Evolutionary conservation across 2,113 vertebrate species (phyloP).

Genomic region (Corapipo altera): DNA sequence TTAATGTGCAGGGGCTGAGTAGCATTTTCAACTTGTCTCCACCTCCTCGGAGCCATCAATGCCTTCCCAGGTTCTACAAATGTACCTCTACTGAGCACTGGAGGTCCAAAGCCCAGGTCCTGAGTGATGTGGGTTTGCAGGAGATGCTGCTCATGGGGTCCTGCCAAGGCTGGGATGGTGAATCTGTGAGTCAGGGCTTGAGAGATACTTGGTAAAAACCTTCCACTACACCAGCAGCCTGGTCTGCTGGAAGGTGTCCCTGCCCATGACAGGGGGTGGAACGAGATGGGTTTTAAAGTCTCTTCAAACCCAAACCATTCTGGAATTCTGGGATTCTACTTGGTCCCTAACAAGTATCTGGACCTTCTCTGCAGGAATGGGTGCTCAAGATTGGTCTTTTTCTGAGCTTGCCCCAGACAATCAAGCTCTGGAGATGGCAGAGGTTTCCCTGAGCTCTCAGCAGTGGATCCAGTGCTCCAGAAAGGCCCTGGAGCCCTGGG

Average conservation of each 20-base stretch:
- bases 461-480: not conserved
- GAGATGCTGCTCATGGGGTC: not conserved
- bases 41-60: not conserved
- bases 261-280: not conserved
- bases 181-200: not conserved
- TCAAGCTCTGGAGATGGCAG: not conserved
- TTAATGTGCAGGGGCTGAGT: not conserved
- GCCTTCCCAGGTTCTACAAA: not conserved
- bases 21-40: not conserved
- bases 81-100: not conserved
- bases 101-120: not conserved
- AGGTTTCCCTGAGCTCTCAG: not conserved
- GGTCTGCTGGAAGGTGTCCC: not conserved
- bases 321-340: not conserved
- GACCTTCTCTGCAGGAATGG: not conserved
- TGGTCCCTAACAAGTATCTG: not conserved
- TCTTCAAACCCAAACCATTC: too few relatives aligned
- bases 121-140: not conserved
- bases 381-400: not conserved
- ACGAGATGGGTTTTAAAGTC: not conserved
- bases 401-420: too few relatives aligned
- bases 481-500: not conserved
- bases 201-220: not conserved
- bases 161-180: not conserved
- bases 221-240: not conserved